Evolutionary conservation across 2,888 invertebrate species (phyloP).

Genomic region (Rhimphoctona megacephalus): DNA sequence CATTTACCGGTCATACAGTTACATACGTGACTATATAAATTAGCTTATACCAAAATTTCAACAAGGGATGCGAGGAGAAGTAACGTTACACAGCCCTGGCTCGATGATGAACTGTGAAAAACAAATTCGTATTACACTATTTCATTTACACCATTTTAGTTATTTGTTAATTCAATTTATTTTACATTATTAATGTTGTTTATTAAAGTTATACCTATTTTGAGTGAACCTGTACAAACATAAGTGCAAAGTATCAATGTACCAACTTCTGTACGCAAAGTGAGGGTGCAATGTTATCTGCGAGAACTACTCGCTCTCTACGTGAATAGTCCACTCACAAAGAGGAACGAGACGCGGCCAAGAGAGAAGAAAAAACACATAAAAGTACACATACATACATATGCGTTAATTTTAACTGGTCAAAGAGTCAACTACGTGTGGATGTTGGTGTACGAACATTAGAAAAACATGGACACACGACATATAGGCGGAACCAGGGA

Average conservation of each 20-base stretch:
- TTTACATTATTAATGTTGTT: background rate
- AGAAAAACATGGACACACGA: slow-evolving; percentile 38
- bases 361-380: slow-evolving; percentile 41
- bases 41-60: slow-evolving; percentile 76
- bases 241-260: slow-evolving; percentile 32
- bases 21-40: slow-evolving; percentile 80
- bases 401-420: slow-evolving; percentile 34
- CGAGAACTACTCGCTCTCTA: slow-evolving; percentile 29
- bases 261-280: slow-evolving; percentile 10
- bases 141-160: background rate
- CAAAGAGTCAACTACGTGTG: slow-evolving; percentile 52
- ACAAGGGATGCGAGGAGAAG: slow-evolving; percentile 26
- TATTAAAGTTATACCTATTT: background rate
- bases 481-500: slow-evolving; percentile 30
- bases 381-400: slow-evolving; percentile 3
- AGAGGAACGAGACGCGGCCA: slow-evolving; percentile 25
- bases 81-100: background rate
- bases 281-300: slow-evolving; percentile 34
- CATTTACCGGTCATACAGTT: slow-evolving; percentile 80
- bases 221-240: background rate
- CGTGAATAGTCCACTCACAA: slow-evolving; percentile 47
- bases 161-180: background rate
- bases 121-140: background rate
- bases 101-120: background rate
- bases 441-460: slow-evolving; percentile 15